Evolutionary conservation across 2,797 vertebrate species (phyloP).

Genomic region (Lepilemur septentrionalis): DNA sequence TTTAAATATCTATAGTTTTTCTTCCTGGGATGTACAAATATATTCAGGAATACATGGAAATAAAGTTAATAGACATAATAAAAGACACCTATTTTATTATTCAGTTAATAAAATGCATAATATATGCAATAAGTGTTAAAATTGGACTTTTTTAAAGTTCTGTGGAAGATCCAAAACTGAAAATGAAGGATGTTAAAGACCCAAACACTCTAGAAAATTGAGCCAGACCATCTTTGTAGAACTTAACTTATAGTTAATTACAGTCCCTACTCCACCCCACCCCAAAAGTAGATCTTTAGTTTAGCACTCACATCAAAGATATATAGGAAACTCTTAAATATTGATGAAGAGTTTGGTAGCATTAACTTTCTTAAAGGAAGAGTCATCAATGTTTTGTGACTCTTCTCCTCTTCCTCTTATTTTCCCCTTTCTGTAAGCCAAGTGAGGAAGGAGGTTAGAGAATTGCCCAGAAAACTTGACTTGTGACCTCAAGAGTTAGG

Average conservation of each 20-base stretch:
- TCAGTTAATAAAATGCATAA: background rate
- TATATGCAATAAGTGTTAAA: background rate
- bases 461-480: background rate
- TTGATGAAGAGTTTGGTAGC: background rate
- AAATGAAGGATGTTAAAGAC: background rate
- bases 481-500: background rate
- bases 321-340: background rate
- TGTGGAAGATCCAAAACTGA: background rate
- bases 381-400: background rate
- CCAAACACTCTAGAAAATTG: background rate
- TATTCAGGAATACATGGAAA: background rate
- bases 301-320: background rate
- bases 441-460: background rate
- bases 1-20: background rate
- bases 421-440: background rate
- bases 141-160: background rate
- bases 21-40: background rate
- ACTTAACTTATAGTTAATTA: background rate
- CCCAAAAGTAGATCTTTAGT: background rate
- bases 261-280: background rate
- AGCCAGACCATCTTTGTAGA: background rate
- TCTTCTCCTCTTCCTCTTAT: background rate
- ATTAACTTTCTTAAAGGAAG: background rate
- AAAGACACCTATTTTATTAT: background rate
- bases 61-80: background rate